Base-by-base conservation (phyloP, 2,888 invertebrate genomes). In the Eupithecia pulchellata region DNA sequence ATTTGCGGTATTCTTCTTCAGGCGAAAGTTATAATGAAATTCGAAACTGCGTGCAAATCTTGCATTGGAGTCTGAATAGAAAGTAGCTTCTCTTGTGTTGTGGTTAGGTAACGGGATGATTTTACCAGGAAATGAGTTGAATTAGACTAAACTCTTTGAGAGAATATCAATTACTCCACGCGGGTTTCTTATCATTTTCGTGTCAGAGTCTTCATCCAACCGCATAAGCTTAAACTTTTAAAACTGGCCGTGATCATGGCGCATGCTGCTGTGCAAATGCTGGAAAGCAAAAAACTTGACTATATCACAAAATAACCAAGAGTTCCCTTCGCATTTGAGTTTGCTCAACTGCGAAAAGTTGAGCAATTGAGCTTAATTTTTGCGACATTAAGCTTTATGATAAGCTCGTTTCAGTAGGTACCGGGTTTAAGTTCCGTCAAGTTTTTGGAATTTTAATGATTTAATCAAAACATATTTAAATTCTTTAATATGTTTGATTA, bases 21-120 rank as follows among this genome's bases (percentile, higher is more conserved):
- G 27, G 47, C 42, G 32, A 42, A 34, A 67, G 42, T 67, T 67
- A 61, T 61, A 67, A 67, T 67, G 47, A 67, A 32, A 34, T 67
- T 67, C 17, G 30, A 60, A 66, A 30, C 42, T 29, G 36, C 66
- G 57, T 66, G 42, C 11, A 36, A 34, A 36, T 57, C 57, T 55
- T 55, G 57, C 64, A 65, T n/a, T n/a, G n/a, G n/a, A n/a, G n/a
- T n/a, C 55, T 65, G 55, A 27, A 36, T 61, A 32, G 32, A 32
- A 60, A 60, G n/a, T 32, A 60, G 32, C 52, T 52, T 52, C 34
- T 34, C 9, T 9, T 34, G 20, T 52, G 52, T 52, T 52, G 52
- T 52, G 25, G 25, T 52, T 11, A 25, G 52, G 52, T 52, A 52
- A 52, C 25, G 11, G 20, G 4, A n/a, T 52, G 25, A 52, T 25